Evolutionary conservation across 2,113 vertebrate genomes (phyloP).

Genomic region (Engystomops pustulosus): DNA sequence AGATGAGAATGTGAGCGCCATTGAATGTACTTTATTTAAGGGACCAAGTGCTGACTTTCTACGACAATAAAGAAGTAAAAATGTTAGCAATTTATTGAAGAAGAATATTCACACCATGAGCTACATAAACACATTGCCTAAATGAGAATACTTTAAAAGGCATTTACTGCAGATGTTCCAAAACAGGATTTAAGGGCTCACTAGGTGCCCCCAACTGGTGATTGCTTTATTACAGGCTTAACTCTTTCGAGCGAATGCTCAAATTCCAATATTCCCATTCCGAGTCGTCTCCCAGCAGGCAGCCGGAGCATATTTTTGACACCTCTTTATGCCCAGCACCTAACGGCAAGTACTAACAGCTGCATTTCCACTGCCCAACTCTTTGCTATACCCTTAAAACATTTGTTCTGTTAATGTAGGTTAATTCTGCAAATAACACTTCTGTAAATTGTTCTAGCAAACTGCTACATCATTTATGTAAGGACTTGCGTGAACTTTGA

Average conservation of each 20-base stretch:
- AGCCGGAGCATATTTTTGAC: constrained; percentile 82
- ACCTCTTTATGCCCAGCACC: constrained; percentile 77
- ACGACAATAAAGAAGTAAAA: constrained; percentile 72
- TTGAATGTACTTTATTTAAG: constrained; percentile 57
- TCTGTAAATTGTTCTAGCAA: constrained; percentile 96
- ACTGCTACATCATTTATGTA: constrained; percentile 98
- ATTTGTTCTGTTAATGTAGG: constrained; percentile 91
- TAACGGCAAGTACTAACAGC: constrained; percentile 74
- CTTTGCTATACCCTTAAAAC: constrained; percentile 81
- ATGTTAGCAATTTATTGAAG: constrained; percentile 74
- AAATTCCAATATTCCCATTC: constrained; percentile 80
- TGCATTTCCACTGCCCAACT: constrained; percentile 86
- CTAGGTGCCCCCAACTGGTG: constrained; percentile 78
- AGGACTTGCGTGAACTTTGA: constrained; percentile 98
- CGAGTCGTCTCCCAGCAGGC: constrained; percentile 83
- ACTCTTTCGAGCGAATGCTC: constrained; percentile 80
- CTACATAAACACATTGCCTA: constrained; percentile 82
- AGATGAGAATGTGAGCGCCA: constrained; percentile 45
- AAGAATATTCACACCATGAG: constrained; percentile 79
- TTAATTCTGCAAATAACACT: constrained; percentile 98
- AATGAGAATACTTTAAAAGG: constrained; percentile 79
- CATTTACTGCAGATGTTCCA: constrained; percentile 82
- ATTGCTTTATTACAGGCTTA: constrained; percentile 76
- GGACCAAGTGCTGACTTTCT: constrained; percentile 64
- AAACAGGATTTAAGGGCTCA: constrained; percentile 81